Evolutionary conservation across 2,888 invertebrate genomes (phyloP).

Genomic region (Philhelius pedissequus): DNA sequence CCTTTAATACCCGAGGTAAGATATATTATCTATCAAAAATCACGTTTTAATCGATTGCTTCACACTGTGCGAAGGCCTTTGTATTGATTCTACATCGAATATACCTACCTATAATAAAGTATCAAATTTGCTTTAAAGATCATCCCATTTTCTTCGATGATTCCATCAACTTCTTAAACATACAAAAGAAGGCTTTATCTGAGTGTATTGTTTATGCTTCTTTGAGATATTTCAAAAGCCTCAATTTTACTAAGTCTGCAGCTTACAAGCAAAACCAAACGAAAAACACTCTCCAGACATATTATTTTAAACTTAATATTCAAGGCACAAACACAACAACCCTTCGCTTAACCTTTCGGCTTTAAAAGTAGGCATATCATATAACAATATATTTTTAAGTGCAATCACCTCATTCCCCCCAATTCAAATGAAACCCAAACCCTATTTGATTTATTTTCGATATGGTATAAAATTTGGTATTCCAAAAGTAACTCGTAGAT

Average conservation of each 20-base stretch:
- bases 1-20: too few relatives aligned
- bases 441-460: slow-evolving; percentile 13
- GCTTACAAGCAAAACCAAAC: background rate
- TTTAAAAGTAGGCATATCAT: background rate
- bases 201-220: background rate
- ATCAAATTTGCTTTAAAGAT: too few relatives aligned
- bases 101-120: too few relatives aligned
- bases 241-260: background rate
- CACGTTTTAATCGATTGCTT: too few relatives aligned
- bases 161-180: too few relatives aligned
- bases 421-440: slow-evolving; percentile 3
- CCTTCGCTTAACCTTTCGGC: background rate
- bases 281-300: background rate
- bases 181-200: too few relatives aligned
- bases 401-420: background rate
- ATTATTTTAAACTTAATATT: background rate
- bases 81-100: too few relatives aligned
- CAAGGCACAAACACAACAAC: background rate
- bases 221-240: background rate
- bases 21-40: too few relatives aligned
- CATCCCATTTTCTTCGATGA: too few relatives aligned
- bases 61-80: too few relatives aligned
- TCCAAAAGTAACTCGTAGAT: slow-evolving; percentile 28
- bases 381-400: slow-evolving; percentile 4
- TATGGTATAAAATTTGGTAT: slow-evolving; percentile 19